These are phyloP conservation scores for Schizaphis graminum DNA, from an alignment of 2,888 invertebrate genomes.

Conservation along the genomic window DNA sequence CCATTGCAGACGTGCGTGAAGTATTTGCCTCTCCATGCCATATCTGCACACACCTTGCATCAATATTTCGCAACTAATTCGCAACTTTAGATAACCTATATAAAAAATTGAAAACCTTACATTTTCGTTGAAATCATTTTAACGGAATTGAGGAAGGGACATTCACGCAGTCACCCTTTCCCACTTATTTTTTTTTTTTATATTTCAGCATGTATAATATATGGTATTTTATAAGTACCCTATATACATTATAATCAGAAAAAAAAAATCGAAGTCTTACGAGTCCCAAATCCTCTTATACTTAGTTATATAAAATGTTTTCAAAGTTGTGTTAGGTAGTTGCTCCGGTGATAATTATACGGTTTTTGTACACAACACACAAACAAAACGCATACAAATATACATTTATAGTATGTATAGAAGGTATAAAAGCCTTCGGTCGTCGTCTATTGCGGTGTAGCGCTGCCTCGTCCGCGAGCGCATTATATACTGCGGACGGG, in stretches of 20 bases:
- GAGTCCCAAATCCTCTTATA: neutral
- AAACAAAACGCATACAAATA: too few relatives aligned
- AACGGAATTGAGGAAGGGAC: neutral
- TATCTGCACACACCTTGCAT: neutral
- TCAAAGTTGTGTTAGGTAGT: neutral
- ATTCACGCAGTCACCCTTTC: neutral
- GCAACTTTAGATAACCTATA: neutral
- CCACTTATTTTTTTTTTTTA: neutral
- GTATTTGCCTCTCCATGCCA: neutral
- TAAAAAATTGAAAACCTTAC: neutral
- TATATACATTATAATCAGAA: neutral
- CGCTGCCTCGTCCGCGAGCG: neutral
- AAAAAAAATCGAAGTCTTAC: neutral
- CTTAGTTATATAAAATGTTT: neutral
- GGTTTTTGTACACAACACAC: neutral
- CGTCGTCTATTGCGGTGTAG: neutral
- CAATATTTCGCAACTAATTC: neutral
- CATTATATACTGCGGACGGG: neutral
- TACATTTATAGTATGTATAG: neutral
- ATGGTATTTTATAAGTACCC: neutral
- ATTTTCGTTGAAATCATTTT: neutral
- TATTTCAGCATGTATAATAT: neutral
- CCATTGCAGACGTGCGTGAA: constrained; percentile 12
- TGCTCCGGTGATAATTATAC: neutral
- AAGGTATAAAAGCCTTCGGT: neutral